Conservation (phyloP, 2,113 vertebrate genomes). For the Corythoichthys intestinalis region DNA sequence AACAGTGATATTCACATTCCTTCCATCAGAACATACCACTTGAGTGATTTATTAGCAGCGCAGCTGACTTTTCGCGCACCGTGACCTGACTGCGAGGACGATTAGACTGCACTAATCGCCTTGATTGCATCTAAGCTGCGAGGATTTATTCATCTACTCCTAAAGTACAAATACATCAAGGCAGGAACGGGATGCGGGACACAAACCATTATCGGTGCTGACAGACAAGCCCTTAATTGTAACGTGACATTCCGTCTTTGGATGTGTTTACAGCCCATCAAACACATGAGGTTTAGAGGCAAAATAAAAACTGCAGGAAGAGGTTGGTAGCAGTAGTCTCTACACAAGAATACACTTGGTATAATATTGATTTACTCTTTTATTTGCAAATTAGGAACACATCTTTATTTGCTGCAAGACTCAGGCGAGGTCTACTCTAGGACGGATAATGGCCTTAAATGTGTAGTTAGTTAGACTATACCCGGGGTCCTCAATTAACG, state of each 20-base stretch:
- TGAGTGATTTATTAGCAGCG: background rate
- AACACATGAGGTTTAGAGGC: constrained; percentile 29
- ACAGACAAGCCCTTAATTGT: constrained; percentile 63
- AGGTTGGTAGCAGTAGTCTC: too few relatives aligned
- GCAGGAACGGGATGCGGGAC: constrained; percentile 5
- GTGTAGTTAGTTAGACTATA: too few relatives aligned
- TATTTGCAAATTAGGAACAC: too few relatives aligned
- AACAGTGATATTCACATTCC: background rate
- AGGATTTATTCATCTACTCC: constrained; percentile 29
- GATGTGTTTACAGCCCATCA: constrained; percentile 50
- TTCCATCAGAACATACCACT: background rate
- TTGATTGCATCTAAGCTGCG: constrained; percentile 28
- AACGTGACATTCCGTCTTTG: constrained; percentile 46
- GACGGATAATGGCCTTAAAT: too few relatives aligned
- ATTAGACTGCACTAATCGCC: constrained; percentile 25
- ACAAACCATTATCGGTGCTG: constrained; percentile 45
- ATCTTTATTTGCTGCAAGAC: too few relatives aligned
- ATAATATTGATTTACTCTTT: too few relatives aligned
- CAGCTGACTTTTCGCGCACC: constrained; percentile 10
- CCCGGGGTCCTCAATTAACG: too few relatives aligned
- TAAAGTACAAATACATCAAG: constrained; percentile 15
- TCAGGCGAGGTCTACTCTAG: too few relatives aligned
- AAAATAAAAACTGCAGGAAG: background rate
- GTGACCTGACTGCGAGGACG: constrained; percentile 16
- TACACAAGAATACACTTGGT: too few relatives aligned